A percentile compares a stretch with the other conserved stretches of the same genome.
These are phyloP conservation scores for Eulemur albifrons DNA, from an alignment of 2,797 vertebrate genomes.

Conservation along the genomic window DNA sequence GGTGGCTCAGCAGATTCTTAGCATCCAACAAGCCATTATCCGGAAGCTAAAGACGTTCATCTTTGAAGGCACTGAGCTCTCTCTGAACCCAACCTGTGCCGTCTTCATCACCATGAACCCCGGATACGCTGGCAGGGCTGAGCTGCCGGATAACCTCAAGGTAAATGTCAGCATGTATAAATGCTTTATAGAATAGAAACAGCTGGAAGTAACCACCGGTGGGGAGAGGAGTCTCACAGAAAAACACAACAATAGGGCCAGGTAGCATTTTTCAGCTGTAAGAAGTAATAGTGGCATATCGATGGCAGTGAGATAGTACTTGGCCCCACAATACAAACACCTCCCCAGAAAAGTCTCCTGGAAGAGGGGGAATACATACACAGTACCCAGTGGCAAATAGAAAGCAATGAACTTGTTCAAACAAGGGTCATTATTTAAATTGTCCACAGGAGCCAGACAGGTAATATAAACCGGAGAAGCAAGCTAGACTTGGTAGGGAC, in stretches of 20 bases:
- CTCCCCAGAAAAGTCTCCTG: background rate
- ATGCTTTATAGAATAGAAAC: background rate
- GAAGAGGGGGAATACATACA: background rate
- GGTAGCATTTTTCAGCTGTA: background rate
- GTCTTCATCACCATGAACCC: slow-evolving; percentile 99
- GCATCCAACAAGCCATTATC: slow-evolving; percentile 94
- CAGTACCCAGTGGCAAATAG: background rate
- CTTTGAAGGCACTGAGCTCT: slow-evolving; percentile 95
- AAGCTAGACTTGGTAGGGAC: background rate
- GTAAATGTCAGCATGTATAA: slow-evolving; percentile 78
- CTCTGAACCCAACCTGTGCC: slow-evolving; percentile 93
- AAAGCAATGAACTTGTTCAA: background rate
- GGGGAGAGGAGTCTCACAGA: background rate
- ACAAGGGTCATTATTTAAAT: background rate
- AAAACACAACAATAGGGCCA: background rate
- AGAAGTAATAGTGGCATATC: background rate
- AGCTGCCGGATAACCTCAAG: slow-evolving; percentile 96
- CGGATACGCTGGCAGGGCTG: slow-evolving; percentile 94
- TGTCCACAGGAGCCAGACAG: background rate
- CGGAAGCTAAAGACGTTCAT: slow-evolving; percentile 90
- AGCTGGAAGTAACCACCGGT: background rate
- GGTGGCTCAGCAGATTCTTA: slow-evolving; percentile 95
- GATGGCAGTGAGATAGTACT: background rate
- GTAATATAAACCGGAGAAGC: background rate
- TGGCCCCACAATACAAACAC: background rate